phyloP scores from a whole-genome alignment of 35 echinoderm and acorn worm species.

The Strongylocentrotus purpuratus region DNA sequence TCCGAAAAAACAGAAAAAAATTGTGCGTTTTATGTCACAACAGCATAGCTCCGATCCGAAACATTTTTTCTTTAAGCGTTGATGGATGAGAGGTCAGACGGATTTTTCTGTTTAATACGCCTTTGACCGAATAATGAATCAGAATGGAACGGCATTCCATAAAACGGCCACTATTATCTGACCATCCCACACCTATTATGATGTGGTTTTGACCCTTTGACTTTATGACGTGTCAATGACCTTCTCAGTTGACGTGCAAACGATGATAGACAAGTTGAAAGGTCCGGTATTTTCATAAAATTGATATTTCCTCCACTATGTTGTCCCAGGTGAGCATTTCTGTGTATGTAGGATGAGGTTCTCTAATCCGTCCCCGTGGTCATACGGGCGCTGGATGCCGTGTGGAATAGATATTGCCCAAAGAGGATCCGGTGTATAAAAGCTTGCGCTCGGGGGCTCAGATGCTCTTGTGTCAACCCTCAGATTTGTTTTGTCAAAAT shows the following conservation, averaged over 20 bases:
- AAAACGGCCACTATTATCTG: background rate
- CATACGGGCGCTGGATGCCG: background rate
- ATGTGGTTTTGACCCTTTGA: background rate
- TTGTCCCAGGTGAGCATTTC: background rate
- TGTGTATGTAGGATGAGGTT: background rate
- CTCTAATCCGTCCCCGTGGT: background rate
- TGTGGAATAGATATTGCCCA: background rate
- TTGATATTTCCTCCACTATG: conserved; percentile 6
- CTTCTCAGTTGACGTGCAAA: background rate
- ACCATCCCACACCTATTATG: background rate
- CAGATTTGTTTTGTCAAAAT: background rate
- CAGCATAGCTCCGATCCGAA: too few species aligned
- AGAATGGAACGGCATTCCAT: background rate
- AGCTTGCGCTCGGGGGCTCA: background rate
- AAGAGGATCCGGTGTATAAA: background rate
- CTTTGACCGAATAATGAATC: background rate
- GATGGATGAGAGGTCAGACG: background rate
- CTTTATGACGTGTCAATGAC: background rate
- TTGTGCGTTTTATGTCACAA: too few species aligned
- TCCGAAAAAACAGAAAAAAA: too few species aligned
- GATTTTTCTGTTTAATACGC: background rate
- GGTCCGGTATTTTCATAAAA: background rate
- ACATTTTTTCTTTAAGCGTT: background rate
- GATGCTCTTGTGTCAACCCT: background rate
- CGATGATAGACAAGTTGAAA: conserved; percentile 11